These are phyloP conservation scores for Heterocephalus glaber DNA, from an alignment of 2,113 vertebrate species.

Conservation along the genomic window DNA sequence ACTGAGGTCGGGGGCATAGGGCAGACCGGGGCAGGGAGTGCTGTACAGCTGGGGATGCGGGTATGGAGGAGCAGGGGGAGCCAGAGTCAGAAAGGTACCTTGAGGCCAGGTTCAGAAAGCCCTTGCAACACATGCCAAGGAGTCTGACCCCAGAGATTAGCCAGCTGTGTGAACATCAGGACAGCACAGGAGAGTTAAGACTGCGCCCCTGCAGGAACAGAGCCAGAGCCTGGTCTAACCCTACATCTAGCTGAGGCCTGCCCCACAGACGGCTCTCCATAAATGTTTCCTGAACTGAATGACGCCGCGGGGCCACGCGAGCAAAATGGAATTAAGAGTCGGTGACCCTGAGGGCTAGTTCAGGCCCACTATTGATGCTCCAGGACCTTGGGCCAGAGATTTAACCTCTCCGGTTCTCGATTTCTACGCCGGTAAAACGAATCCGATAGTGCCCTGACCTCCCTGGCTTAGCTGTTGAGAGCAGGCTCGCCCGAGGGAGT, in stretches of 20 bases:
- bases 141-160: not conserved
- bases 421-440: constrained; percentile 58
- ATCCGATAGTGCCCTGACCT: constrained; percentile 63
- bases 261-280: not conserved
- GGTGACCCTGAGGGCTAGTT: constrained; percentile 41
- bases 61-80: not conserved
- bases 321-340: constrained; percentile 63
- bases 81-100: not conserved
- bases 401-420: constrained; percentile 60
- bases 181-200: not conserved
- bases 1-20: fast-evolving
- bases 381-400: not conserved
- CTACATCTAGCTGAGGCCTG: not conserved
- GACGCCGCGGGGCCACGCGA: fast-evolving
- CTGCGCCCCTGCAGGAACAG: not conserved
- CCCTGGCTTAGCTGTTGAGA: not conserved
- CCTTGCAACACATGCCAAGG: not conserved
- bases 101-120: not conserved
- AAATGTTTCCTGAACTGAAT: constrained; percentile 44
- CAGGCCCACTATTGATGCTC: constrained; percentile 52
- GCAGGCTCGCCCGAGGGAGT: not conserved
- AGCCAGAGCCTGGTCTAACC: not conserved
- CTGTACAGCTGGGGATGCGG: not conserved
- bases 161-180: not conserved
- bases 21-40: not conserved